Percentiles rank a stretch among this genome's conserved stretches.
Evolutionary conservation across 2,888 invertebrate species (phyloP).

Genomic region (Bombyx huttoni): DNA sequence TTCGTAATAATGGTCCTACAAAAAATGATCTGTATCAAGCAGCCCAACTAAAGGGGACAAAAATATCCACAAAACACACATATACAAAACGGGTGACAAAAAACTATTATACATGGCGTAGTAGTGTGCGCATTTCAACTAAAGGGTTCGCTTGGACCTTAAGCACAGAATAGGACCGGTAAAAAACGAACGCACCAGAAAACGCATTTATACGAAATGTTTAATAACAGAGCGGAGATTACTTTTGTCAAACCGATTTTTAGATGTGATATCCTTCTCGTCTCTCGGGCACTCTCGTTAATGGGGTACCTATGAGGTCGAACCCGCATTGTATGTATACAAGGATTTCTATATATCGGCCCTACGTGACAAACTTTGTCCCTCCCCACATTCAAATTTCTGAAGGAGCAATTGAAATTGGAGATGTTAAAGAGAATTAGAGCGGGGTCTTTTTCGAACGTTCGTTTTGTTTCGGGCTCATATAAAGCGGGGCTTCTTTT

Average conservation of each 20-base stretch:
- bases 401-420: slow-evolving; percentile 73
- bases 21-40: slow-evolving; percentile 69
- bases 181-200: slow-evolving; percentile 50
- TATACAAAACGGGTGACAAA: slow-evolving; percentile 42
- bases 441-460: slow-evolving; percentile 65
- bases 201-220: slow-evolving; percentile 60
- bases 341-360: slow-evolving; percentile 54
- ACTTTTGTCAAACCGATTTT: slow-evolving; percentile 64
- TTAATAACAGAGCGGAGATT: slow-evolving; percentile 64
- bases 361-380: slow-evolving; percentile 71
- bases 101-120: slow-evolving; percentile 32
- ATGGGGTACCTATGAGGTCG: slow-evolving; percentile 65
- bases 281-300: slow-evolving; percentile 62
- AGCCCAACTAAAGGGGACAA: slow-evolving; percentile 57
- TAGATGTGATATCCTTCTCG: slow-evolving; percentile 58
- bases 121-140: slow-evolving; percentile 39
- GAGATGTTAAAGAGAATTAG: slow-evolving; percentile 73
- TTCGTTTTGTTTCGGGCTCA: slow-evolving; percentile 63
- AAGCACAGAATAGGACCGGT: slow-evolving; percentile 43
- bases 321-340: slow-evolving; percentile 65
- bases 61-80: slow-evolving; percentile 52
- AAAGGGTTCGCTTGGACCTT: slow-evolving; percentile 52
- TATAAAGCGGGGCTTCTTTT: slow-evolving; percentile 68
- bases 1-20: slow-evolving; percentile 54
- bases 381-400: slow-evolving; percentile 72